Conservation (phyloP, 1,140 invertebrate genomes). For the Melitaea cinxia region DNA sequence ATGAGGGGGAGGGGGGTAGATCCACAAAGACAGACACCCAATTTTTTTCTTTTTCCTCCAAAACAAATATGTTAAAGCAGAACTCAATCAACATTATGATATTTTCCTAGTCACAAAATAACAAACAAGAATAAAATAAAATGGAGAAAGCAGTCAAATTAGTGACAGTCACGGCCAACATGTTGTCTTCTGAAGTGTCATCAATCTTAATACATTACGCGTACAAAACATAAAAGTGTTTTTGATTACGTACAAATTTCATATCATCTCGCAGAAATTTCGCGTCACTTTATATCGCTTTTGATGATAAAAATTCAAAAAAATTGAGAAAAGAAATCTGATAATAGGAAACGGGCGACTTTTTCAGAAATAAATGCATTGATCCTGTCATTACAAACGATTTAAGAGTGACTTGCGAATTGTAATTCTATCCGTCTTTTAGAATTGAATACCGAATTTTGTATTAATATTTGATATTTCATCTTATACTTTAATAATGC, state of each 20-base stretch:
- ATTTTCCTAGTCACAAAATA: too few relatives aligned
- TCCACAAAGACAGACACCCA: too few relatives aligned
- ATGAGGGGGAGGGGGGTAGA: too few relatives aligned
- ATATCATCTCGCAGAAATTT: not conserved
- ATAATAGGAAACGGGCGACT: not conserved
- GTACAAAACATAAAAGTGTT: slow-evolving; percentile 1
- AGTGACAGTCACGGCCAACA: not conserved
- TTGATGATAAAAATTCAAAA: not conserved
- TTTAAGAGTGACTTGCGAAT: not conserved
- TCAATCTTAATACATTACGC: slow-evolving; percentile 3
- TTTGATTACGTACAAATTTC: not conserved
- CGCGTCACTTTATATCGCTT: slow-evolving; percentile 1
- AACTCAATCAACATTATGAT: too few relatives aligned
- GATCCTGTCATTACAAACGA: too few relatives aligned
- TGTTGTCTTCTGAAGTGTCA: not conserved
- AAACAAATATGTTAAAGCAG: too few relatives aligned
- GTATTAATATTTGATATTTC: slow-evolving; percentile 3
- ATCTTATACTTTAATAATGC: not conserved
- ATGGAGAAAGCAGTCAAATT: not conserved
- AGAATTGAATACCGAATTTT: not conserved
- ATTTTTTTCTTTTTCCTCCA: too few relatives aligned
- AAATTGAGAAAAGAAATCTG: not conserved
- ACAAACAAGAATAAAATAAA: not conserved
- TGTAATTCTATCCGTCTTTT: not conserved
- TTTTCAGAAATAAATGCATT: not conserved